Evolutionary conservation across 2,888 invertebrate genomes (phyloP), one percentile per base, ranked within the genome.

Genomic region (Oscheius onirici): DNA sequence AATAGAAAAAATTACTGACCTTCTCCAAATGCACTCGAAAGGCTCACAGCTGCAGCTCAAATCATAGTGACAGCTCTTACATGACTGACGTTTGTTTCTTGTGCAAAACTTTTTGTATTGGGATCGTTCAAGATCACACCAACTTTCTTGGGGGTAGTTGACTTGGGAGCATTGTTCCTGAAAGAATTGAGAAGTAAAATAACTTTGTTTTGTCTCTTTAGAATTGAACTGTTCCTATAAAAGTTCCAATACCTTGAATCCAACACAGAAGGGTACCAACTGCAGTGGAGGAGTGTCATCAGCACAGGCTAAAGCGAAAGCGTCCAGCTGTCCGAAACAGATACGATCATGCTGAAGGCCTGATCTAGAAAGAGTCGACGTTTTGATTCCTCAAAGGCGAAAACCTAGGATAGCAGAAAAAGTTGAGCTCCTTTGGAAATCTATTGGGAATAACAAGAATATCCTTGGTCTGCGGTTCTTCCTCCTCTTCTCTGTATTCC

Each of bases 251-350:
- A 78, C 77, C 68, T 80, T 80, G 60, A 79, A 83, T 3, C 75
- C 83, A n/a, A 80, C 55, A 69, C 83, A 83, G 52, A 83, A 83
- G 13, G 83, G 82, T 1, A 81, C 81, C 34, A 83, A 61, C 46
- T 82, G 81, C 20, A 83, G 46, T 2, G 83, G 83, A n/a, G 82
- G 82, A 3, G 75, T 78, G 28, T 79, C 78, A 52, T 80, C 80
- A 34, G 81, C 79, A 75, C 83, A 83, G 22, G 81, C 79, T 13
- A 83, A 60, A 34, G 79, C 77, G 67, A 71, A 83, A 2, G 83
- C 79, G 40, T 83, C 83, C 43, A 82, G 63, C 52, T 79, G 75
- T 11, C 78, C 74, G 44, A 76, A 74, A 63, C 83, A 83, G 43
- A 83, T 66, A 13, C 83, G 79, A 71, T 83, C 83, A n/a, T 76